phyloP scores from a whole-genome alignment of 2,797 vertebrate genomes.

The Paedocypris micromegethes region DNA sequence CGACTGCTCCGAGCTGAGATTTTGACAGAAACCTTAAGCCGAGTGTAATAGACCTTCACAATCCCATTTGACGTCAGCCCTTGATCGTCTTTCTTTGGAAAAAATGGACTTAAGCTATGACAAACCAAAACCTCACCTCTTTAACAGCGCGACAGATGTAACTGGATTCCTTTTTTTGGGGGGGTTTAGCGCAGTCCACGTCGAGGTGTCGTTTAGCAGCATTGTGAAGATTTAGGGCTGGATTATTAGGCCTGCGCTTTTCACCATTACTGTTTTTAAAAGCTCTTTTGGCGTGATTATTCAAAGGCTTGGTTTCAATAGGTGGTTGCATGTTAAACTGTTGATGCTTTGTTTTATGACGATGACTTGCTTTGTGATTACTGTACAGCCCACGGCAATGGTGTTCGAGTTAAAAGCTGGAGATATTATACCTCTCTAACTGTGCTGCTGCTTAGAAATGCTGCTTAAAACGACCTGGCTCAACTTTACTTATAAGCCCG shows the following conservation, averaged over 20 bases:
- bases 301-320: constrained; percentile 26
- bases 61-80: constrained; percentile 33
- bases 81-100: constrained; percentile 19
- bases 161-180: constrained; percentile 4
- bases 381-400: constrained; percentile 47
- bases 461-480: no score
- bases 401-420: constrained; percentile 54
- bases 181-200: constrained; percentile 2
- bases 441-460: no score
- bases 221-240: constrained; percentile 3
- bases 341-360: constrained; percentile 25
- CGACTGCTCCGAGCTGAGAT: constrained; percentile 21
- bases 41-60: constrained; percentile 34
- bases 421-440: constrained; percentile 24
- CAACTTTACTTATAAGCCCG: no score
- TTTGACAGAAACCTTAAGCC: constrained; percentile 33
- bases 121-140: constrained; percentile 20
- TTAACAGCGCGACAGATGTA: constrained; percentile 15
- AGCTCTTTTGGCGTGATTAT: constrained; percentile 1
- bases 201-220: background rate
- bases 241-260: background rate
- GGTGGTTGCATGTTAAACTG: constrained; percentile 25
- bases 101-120: constrained; percentile 13
- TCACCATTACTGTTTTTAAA: background rate
- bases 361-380: constrained; percentile 49